Evolutionary conservation across 2,113 vertebrate genomes (phyloP).

Genomic region (Cyanocitta stelleri): DNA sequence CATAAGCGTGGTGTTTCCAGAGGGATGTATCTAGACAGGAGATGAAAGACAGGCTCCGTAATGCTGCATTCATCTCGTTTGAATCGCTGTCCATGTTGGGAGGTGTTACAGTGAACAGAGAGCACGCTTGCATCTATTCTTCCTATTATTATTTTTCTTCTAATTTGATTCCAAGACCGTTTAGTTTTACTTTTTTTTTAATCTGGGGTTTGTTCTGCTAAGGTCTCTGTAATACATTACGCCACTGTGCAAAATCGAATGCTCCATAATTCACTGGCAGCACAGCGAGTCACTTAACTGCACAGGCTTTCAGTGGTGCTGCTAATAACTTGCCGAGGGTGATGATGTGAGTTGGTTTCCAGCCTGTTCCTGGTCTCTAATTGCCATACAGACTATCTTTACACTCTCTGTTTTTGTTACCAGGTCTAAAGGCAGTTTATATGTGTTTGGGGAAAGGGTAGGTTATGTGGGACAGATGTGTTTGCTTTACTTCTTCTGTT

Average conservation of each 20-base stretch:
- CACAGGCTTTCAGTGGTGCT: neutral
- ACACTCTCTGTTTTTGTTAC: neutral
- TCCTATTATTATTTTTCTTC: neutral
- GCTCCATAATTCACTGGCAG: neutral
- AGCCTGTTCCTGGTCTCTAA: neutral
- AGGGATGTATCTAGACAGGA: neutral
- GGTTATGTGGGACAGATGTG: neutral
- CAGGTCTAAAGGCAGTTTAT: neutral
- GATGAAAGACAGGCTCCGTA: neutral
- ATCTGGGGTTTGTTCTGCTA: neutral
- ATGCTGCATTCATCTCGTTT: neutral
- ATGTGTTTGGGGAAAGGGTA: neutral
- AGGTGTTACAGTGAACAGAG: neutral
- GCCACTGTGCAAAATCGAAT: neutral
- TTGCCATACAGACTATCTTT: neutral
- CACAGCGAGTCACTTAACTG: neutral
- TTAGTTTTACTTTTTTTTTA: neutral
- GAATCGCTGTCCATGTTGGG: neutral
- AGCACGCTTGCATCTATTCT: neutral
- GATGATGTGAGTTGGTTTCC: neutral
- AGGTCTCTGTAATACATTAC: neutral
- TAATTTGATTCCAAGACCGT: neutral
- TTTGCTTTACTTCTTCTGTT: neutral
- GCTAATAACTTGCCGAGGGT: neutral
- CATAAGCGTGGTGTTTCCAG: neutral